Evolutionary conservation across 2,797 vertebrate species (phyloP).

Genomic region (Notolepis coatsorum): DNA sequence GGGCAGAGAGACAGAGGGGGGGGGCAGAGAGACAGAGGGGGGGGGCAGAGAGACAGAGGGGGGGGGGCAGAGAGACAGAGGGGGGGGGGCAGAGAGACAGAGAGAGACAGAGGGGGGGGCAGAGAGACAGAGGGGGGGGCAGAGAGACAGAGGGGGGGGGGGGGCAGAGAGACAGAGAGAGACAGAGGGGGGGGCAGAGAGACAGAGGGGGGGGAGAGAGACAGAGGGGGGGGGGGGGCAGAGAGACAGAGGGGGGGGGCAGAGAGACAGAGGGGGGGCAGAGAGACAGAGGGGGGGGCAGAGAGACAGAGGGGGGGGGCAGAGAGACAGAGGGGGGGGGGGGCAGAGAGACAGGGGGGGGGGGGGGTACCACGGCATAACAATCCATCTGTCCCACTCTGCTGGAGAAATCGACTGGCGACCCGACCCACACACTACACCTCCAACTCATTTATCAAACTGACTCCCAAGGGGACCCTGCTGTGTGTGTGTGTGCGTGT

Average conservation of each 20-base stretch:
- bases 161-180: no score
- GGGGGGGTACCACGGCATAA: not conserved
- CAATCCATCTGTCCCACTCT: not conserved
- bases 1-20: no score
- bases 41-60: no score
- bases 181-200: no score
- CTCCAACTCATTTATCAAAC: conserved; percentile 72
- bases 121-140: no score
- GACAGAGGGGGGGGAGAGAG: conserved; percentile 41
- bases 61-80: conserved; percentile 64
- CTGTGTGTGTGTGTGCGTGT: conserved; percentile 34
- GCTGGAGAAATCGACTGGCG: conserved; percentile 23
- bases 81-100: conserved; percentile 23
- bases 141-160: no score
- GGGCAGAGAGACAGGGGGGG: conserved; percentile 58
- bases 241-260: conserved; percentile 56
- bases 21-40: no score
- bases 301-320: no score
- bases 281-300: no score
- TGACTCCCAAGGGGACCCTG: conserved; percentile 54
- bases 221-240: not conserved
- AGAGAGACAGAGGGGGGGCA: not conserved
- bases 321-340: no score
- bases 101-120: no score
- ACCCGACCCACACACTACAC: conserved; percentile 51